Conservation (phyloP, 2,888 invertebrate species). For the Hartigia nigra region DNA sequence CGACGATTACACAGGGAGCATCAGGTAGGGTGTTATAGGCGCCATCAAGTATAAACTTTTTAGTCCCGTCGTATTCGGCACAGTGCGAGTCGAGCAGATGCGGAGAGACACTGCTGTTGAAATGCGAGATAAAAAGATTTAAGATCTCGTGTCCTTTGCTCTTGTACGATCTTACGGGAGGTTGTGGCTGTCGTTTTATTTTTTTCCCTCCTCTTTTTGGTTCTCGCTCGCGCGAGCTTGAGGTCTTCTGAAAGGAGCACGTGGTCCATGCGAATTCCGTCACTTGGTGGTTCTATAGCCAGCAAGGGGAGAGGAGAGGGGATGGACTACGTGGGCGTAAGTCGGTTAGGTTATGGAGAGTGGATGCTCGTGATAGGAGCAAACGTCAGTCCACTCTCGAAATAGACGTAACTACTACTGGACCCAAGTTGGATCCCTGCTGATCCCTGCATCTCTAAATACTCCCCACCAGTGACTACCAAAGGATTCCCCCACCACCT, state of each 20-base stretch:
- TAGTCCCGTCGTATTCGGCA: background rate
- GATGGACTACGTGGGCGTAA: background rate
- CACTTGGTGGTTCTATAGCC: background rate
- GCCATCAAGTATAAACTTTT: background rate
- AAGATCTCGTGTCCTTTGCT: background rate
- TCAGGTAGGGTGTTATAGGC: background rate
- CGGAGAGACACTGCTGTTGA: background rate
- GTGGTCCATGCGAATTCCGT: background rate
- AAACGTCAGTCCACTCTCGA: conserved; percentile 9
- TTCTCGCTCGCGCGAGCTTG: background rate
- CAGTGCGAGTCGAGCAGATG: background rate
- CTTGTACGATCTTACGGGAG: background rate
- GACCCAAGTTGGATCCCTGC: conserved; percentile 15
- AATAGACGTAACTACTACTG: conserved; percentile 23
- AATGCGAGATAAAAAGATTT: background rate
- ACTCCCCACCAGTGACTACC: conserved; percentile 8
- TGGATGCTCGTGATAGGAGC: conserved; percentile 4
- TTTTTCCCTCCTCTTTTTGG: background rate
- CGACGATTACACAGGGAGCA: background rate
- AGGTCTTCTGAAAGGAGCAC: background rate
- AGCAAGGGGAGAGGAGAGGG: background rate
- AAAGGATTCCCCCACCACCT: background rate
- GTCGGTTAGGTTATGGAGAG: conserved; percentile 1
- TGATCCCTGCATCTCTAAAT: conserved; percentile 26
- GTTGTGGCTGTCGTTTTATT: background rate